Base-by-base conservation (phyloP, 2,888 invertebrate genomes). In the Catonia carolina region DNA sequence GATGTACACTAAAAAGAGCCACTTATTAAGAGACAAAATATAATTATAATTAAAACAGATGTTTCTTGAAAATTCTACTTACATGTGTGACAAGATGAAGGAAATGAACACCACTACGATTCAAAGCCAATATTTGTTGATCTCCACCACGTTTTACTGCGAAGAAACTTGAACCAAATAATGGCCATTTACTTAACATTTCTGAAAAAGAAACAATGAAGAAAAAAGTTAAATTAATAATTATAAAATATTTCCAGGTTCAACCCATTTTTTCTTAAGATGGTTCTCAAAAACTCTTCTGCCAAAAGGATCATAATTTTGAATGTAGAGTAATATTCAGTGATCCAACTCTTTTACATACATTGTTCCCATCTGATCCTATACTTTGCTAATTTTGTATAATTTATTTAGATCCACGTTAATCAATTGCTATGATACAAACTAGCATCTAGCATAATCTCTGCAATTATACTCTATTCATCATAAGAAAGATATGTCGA, bases 151-250 rank as follows among this genome's bases (percentile, higher is more conserved):
- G 81, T 67, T 90, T 93, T 53, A 97, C 92, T 14, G 93, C 91
- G 77, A 97, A 99, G 83, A 98, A 97, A 65, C 95, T 95, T 61
- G 96, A 95, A 14, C 98, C 98, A 76, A 98, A 98, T 55, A 98
- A 77, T 45, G 92, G 88, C 97, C 97, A 98, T 68, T 88, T 85
- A 63, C 93, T 91, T 23, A 98, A 74, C 52, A 95, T 89, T 78
- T 94, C 90, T 84, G 77, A 50, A 31, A 56, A 22, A 53, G 7
- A 48, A 22, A 33, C 4, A 27, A 3, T 17, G 6, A n/a, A 14
- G 12, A 10, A 17, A 47, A 33, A 33, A 33, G 8, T 8, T 8
- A 7, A 33, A 10, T 8, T 33, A 8, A 33, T 33, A 33, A 10
- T 10, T 33, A 8, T 33, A 33, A 33, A 33, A 10, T 33, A 10